Conservation (phyloP, 2,797 vertebrate genomes). For the Numenius phaeopus region DNA sequence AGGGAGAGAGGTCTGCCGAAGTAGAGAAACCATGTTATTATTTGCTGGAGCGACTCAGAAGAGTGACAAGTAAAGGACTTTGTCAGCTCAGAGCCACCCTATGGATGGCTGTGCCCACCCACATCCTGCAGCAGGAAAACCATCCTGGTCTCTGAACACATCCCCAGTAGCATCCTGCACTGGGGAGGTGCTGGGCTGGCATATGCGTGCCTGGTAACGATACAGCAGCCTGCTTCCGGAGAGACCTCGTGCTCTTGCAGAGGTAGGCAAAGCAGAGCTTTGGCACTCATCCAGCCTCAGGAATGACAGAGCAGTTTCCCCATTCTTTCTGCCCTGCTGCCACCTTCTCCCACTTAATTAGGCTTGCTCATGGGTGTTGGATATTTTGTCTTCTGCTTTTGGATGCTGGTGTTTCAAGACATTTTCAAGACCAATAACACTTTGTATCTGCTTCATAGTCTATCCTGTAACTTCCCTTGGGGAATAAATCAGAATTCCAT, state of each 20-base stretch:
- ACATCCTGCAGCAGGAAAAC: neutral
- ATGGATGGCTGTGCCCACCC: rapidly evolving
- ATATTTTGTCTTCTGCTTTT: neutral
- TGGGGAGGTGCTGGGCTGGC: rapidly evolving
- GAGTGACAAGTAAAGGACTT: neutral
- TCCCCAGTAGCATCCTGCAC: rapidly evolving
- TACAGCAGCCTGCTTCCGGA: neutral
- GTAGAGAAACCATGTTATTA: neutral
- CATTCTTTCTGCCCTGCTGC: neutral
- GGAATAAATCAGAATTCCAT: neutral
- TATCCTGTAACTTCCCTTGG: neutral
- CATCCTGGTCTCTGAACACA: neutral
- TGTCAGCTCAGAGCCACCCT: neutral
- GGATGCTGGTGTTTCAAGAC: neutral
- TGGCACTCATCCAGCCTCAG: neutral
- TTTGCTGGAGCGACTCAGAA: neutral
- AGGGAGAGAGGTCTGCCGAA: neutral
- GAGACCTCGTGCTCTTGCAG: neutral
- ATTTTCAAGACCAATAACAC: neutral
- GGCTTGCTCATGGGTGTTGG: neutral
- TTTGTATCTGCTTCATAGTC: neutral
- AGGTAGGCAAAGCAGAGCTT: neutral
- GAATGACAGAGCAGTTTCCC: neutral
- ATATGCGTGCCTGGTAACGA: rapidly evolving
- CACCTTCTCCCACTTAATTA: neutral